Evolutionary conservation across 1,140 invertebrate species (phyloP).

Genomic region (Caenorhabditis inopinata): DNA sequence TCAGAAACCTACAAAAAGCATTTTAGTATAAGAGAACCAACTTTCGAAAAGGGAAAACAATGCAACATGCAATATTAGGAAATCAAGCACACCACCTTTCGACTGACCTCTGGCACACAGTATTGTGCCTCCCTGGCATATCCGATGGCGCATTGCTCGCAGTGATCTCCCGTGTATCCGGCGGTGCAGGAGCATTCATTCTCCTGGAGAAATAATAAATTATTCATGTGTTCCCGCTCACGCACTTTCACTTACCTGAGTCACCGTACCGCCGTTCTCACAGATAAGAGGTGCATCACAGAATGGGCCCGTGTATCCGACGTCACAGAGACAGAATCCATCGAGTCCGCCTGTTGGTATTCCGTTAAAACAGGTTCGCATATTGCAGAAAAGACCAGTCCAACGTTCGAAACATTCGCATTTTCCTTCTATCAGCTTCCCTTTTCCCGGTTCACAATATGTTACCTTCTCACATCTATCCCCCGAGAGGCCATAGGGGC

Average conservation of each 20-base stretch:
- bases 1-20: neutral
- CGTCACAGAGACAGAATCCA: slow-evolving; percentile 42
- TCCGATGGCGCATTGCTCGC: slow-evolving; percentile 34
- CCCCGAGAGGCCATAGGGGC: slow-evolving; percentile 44
- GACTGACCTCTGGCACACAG: slow-evolving; percentile 39
- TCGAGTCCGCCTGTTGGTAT: slow-evolving; percentile 40
- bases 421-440: slow-evolving; percentile 39
- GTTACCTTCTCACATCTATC: slow-evolving; percentile 49
- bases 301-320: slow-evolving; percentile 48
- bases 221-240: neutral
- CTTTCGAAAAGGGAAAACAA: neutral
- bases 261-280: slow-evolving; percentile 31
- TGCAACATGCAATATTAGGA: slow-evolving; percentile 9
- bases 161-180: slow-evolving; percentile 40
- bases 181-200: slow-evolving; percentile 40
- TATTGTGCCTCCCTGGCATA: slow-evolving; percentile 32
- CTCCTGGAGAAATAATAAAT: neutral
- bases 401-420: slow-evolving; percentile 41
- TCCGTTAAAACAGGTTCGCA: slow-evolving; percentile 46
- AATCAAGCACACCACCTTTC: slow-evolving; percentile 28
- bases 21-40: no score
- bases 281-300: slow-evolving; percentile 43
- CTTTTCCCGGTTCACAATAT: slow-evolving; percentile 43
- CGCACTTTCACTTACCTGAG: neutral
- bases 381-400: slow-evolving; percentile 47